Evolutionary conservation across 2,113 vertebrate species (phyloP).

Genomic region (Cisticola juncidis): DNA sequence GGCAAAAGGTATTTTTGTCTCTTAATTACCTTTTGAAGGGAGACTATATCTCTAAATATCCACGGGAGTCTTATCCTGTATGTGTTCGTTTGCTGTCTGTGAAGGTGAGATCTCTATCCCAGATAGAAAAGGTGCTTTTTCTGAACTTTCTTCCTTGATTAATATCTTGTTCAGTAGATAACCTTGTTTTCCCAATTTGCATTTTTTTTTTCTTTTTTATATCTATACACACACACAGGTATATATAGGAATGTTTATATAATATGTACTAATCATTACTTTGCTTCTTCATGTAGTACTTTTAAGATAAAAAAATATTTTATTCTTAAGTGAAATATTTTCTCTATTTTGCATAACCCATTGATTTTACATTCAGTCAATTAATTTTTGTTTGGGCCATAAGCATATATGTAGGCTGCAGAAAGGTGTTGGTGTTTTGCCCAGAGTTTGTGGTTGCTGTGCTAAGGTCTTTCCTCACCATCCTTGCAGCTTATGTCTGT

Average conservation of each 20-base stretch:
- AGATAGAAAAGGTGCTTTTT: neutral
- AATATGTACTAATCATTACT: neutral
- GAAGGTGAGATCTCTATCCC: neutral
- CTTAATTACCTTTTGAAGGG: neutral
- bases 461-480: neutral
- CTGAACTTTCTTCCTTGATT: neutral
- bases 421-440: neutral
- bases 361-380: neutral
- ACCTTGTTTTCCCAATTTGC: neutral
- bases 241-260: neutral
- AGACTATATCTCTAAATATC: neutral
- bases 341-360: neutral
- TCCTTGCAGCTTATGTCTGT: neutral
- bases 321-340: neutral
- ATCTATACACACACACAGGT: fast-evolving
- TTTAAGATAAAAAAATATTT: neutral
- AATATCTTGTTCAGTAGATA: neutral
- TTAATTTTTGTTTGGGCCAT: neutral
- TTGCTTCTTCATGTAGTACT: neutral
- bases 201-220: neutral
- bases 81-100: neutral
- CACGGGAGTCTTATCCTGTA: neutral
- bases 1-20: neutral
- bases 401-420: neutral
- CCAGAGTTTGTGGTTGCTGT: neutral